A percentile compares a stretch with the other conserved stretches of the same genome.
Conservation (phyloP, 2,888 invertebrate genomes). For the Platycnemis pennipes region DNA sequence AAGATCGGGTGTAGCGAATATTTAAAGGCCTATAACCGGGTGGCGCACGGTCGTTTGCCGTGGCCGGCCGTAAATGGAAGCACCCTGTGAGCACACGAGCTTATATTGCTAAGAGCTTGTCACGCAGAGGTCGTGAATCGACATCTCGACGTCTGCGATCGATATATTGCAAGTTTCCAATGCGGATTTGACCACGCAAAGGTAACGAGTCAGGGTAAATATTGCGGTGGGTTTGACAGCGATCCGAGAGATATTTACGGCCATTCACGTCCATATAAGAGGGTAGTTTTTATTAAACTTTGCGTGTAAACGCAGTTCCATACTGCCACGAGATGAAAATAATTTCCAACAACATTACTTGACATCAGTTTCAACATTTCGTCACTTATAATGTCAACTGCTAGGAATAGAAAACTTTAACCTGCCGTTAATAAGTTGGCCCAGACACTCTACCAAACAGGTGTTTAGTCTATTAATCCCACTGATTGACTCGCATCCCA, state of each 20-base stretch:
- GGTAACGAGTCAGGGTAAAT: not conserved
- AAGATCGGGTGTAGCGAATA: not conserved
- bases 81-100: not conserved
- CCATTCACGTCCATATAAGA: not conserved
- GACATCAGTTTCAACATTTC: not conserved
- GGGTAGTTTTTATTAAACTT: not conserved
- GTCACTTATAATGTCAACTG: not conserved
- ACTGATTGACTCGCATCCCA: too few species aligned
- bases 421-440: too few species aligned
- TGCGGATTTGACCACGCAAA: not conserved
- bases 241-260: not conserved
- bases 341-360: not conserved
- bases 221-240: not conserved
- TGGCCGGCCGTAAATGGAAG: not conserved
- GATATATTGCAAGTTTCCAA: not conserved
- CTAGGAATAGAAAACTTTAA: not conserved
- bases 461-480: too few species aligned
- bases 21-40: constrained; percentile 28
- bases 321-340: not conserved
- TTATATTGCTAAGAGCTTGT: not conserved
- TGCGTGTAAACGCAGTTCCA: not conserved
- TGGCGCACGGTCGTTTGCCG: not conserved
- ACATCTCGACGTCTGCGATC: not conserved
- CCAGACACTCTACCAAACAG: too few species aligned
- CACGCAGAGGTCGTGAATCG: not conserved